Evolutionary conservation across 2,888 invertebrate genomes (phyloP).

Genomic region (Junonia oenone): DNA sequence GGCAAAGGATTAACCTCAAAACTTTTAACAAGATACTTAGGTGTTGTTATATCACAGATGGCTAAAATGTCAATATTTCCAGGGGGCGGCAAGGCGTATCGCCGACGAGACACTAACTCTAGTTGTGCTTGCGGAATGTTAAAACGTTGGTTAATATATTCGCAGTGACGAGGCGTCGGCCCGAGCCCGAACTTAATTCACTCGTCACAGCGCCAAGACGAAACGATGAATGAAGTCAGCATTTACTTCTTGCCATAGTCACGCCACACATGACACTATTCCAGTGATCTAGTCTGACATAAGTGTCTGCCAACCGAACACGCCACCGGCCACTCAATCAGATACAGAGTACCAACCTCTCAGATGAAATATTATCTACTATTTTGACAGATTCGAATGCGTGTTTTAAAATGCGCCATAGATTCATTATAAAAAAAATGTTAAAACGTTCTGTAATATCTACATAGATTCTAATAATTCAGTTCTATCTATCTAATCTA

Average conservation of each 20-base stretch:
- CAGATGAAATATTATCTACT: background rate
- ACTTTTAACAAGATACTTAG: conserved; percentile 52
- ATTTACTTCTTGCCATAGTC: conserved; percentile 27
- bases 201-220: conserved; percentile 43
- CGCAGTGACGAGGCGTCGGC: conserved; percentile 57
- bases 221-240: conserved; percentile 28
- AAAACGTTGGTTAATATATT: conserved; percentile 63
- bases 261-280: conserved; percentile 29
- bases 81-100: conserved; percentile 51
- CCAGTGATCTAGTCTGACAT: conserved; percentile 7
- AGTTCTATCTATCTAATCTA: too few species aligned
- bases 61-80: conserved; percentile 61
- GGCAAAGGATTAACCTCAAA: conserved; percentile 65
- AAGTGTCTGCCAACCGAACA: conserved; percentile 9
- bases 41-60: conserved; percentile 71
- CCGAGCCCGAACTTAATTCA: conserved; percentile 44
- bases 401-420: background rate
- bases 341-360: background rate
- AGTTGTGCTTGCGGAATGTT: conserved; percentile 56
- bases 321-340: conserved; percentile 12
- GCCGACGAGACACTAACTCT: conserved; percentile 48
- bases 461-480: too few species aligned
- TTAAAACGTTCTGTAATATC: too few species aligned
- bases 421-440: background rate
- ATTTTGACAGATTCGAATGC: conserved; percentile 17